phyloP scores from a whole-genome alignment of 1,140 invertebrate species.

The Goniozus legneri region DNA sequence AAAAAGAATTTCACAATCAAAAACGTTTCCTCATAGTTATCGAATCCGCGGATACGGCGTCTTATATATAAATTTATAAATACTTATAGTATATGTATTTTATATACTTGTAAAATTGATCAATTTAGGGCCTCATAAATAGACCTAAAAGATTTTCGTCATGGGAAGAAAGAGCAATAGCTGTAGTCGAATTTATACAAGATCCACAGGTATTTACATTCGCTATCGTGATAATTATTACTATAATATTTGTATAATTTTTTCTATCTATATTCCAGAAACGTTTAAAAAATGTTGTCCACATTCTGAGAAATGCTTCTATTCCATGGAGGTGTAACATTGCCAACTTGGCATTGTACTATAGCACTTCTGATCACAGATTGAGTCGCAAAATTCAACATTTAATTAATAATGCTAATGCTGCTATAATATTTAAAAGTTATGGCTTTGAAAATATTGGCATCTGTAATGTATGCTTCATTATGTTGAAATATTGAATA shows the following conservation, averaged over 20 bases:
- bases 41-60: too few relatives aligned
- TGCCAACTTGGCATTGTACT: constrained; percentile 26
- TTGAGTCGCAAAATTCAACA: constrained; percentile 34
- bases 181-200: constrained; percentile 32
- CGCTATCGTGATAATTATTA: too few relatives aligned
- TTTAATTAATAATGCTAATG: constrained; percentile 31
- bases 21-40: too few relatives aligned
- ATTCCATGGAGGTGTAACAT: constrained; percentile 44
- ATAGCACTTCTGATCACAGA: constrained; percentile 28
- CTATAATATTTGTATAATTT: too few relatives aligned
- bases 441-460: constrained; percentile 40
- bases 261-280: constrained; percentile 14
- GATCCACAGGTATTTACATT: constrained; percentile 39
- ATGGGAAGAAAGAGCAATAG: constrained; percentile 39
- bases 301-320: constrained; percentile 36
- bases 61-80: too few relatives aligned
- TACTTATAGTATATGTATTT: too few relatives aligned
- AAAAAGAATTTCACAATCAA: too few relatives aligned
- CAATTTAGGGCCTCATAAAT: neutral
- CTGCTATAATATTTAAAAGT: constrained; percentile 42
- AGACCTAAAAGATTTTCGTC: constrained; percentile 21
- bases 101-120: neutral
- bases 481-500: too few relatives aligned
- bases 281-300: constrained; percentile 34
- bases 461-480: too few relatives aligned